These are phyloP conservation scores for Hyppa rectilinea DNA, from an alignment of 2,888 invertebrate species.

Conservation along the genomic window DNA sequence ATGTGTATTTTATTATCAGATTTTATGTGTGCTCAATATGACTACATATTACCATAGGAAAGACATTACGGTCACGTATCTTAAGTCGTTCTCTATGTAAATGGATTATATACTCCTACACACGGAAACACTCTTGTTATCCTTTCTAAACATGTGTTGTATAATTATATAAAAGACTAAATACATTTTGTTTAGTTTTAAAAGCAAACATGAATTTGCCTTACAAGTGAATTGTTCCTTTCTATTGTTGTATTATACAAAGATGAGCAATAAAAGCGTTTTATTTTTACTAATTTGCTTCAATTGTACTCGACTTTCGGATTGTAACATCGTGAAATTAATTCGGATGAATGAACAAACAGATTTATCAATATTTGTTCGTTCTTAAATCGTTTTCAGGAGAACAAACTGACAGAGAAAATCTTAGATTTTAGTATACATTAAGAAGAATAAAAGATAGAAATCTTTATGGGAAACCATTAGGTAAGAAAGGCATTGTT, in stretches of 20 bases:
- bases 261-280: conserved; percentile 47
- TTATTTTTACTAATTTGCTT: conserved; percentile 50
- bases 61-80: conserved; percentile 82
- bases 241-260: conserved; percentile 50
- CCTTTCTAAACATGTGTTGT: conserved; percentile 26
- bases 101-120: conserved; percentile 65
- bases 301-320: conserved; percentile 42
- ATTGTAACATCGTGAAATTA: conserved; percentile 39
- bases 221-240: conserved; percentile 44
- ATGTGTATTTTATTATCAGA: conserved; percentile 90
- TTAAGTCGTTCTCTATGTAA: conserved; percentile 72
- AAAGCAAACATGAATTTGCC: conserved; percentile 51
- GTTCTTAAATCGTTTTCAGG: conserved; percentile 14
- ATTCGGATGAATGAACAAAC: conserved; percentile 45
- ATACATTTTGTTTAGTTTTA: conserved; percentile 22
- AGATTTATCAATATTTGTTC: conserved; percentile 38
- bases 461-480: conserved; percentile 81
- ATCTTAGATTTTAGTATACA: conserved; percentile 61
- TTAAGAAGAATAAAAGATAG: conserved; percentile 73
- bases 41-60: conserved; percentile 85
- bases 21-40: conserved; percentile 89
- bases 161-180: not conserved
- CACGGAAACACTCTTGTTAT: conserved; percentile 51
- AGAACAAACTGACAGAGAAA: conserved; percentile 42
- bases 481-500: conserved; percentile 82